Base-by-base conservation (phyloP, 1,140 invertebrate genomes). In the Augochlora pura region DNA sequence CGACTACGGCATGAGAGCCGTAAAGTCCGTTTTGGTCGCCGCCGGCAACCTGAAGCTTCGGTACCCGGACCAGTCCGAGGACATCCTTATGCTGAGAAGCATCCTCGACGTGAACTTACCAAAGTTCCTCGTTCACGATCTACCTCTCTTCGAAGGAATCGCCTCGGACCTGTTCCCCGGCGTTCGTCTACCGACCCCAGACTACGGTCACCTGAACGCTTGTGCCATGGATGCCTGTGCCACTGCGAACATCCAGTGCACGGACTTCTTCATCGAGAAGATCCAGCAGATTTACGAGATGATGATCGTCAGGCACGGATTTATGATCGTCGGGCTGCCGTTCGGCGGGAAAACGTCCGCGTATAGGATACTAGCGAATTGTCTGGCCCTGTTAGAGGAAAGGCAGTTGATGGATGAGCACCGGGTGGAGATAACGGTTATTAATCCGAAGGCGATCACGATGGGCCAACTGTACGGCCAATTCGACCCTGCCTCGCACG, bases 381-480 rank as follows among this genome's bases (percentile, higher is more conserved):
- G 96, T 23, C 92, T 99, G 16, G 96, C 93, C 27, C 92, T 96
- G 38, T 94, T 98, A 27, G 95, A 97, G 89, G 96, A 98, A 88
- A 95, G 95, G 87, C 95, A 96, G 91, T 91, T 96, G 84, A 97
- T 97, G 96, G 95, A 96, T 62, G 98, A 99, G 90, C 97, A 98
- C 88, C 95, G 95, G 82, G 98, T 98, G 0, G 96, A 98, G 90
- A 98, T 96, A 86, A 97, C 95, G 3, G 95, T 99, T 0, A 98
- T 99, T 80, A 99, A 99, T 93, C 98, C 98, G 0, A 99, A 99
- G 92, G 96, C 98, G 0, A 98, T 99, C 65, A 99, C 98, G 0
- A 98, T 99, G 96, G 98, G 98, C 16, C 98, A 99, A 91, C 91
- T 99, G 0, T 99, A 99, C 91, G 98, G 98, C 14, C 96, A 98